Evolutionary conservation across 2,888 invertebrate genomes (phyloP), one percentile per base, ranked within the genome.

Genomic region (Chromoteleia sp.): DNA sequence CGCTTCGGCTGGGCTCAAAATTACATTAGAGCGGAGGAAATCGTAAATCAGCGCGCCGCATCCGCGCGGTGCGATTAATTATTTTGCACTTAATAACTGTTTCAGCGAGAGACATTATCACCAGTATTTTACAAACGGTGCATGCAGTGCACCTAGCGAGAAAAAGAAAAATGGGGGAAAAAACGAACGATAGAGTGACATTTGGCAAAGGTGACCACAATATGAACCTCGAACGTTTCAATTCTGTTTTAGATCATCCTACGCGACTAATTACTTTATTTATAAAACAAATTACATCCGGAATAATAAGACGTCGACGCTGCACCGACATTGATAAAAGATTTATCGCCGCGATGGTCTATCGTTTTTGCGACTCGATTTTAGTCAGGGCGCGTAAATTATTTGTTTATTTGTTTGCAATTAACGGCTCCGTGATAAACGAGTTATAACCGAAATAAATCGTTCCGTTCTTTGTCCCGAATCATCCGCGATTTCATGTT

Each of bases 211-310:
- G 30, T 2, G 48, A 15, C 56, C n/a, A 21, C 45, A 17, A 73
- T 61, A 29, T 54, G 58, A 50, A 39, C 58, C 39, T 33, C 59
- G 43, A 61, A 80, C 70, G 41, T 63, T 75, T 75, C 70, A 59
- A 76, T 71, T 79, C 70, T 41, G 65, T 48, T 70, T 78, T 70
- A 70, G 78, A 78, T 65, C 68, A 19, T 52, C 30, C 73, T 14
- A 70, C 10, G 45, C 75, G 82, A 76, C 75, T 83, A 79, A 83
- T 83, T 80, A 80, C 71, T 80, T 79, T 80, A 76, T 80, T 76
- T 79, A 71, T 79, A 82, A 76, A 76, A 76, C 68, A 80, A 76
- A 79, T 82, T 79, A 73, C 79, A 65, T 76, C 76, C 81, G 71
- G 65, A 45, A 71, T 59, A 41, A 71, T 50, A 70, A 75, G 63